A percentile compares a stretch with the other conserved stretches of the same genome.
Conservation (phyloP, 1,140 invertebrate genomes). For the Coelopa frigida region DNA sequence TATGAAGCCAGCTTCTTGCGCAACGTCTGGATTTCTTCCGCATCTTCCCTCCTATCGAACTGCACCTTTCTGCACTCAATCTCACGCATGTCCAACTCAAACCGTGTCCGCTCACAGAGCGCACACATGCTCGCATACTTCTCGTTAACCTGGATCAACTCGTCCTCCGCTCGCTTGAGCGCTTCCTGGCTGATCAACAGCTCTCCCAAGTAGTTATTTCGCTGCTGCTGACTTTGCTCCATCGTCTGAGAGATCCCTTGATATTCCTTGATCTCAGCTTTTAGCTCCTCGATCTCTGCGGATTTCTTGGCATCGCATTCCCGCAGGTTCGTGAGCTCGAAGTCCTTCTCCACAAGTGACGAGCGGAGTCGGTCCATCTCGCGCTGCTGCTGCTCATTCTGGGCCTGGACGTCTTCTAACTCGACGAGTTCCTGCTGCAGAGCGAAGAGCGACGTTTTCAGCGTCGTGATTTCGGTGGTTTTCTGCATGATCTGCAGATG, state of each 20-base stretch:
- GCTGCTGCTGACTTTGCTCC: constrained; percentile 16
- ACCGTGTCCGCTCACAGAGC: constrained; percentile 20
- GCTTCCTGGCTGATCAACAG: constrained; percentile 11
- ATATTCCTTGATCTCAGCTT: constrained; percentile 9
- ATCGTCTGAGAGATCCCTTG: not conserved
- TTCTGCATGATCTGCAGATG: constrained; percentile 32
- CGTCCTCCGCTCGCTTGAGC: constrained; percentile 15
- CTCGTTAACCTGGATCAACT: constrained; percentile 16
- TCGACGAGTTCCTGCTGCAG: constrained; percentile 24
- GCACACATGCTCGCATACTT: constrained; percentile 21
- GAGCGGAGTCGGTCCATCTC: constrained; percentile 32
- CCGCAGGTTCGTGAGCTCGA: constrained; percentile 21
- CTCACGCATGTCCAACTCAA: constrained; percentile 17
- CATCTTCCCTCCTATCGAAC: constrained; percentile 12
- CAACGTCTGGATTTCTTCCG: constrained; percentile 13
- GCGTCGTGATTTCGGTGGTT: constrained; percentile 26
- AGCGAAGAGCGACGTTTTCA: constrained; percentile 24
- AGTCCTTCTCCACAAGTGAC: constrained; percentile 20
- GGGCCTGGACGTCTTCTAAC: constrained; percentile 25
- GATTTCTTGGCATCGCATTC: constrained; percentile 20
- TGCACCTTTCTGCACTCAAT: constrained; percentile 14
- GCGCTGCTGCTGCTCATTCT: constrained; percentile 29
- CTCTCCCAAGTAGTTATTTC: constrained; percentile 9
- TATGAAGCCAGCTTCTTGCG: constrained; percentile 17
- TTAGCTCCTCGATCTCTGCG: constrained; percentile 21